Evolutionary conservation across 2,113 vertebrate species (phyloP), one percentile per base, ranked within the genome.

Genomic region (Speoplatyrhinus poulsoni): DNA sequence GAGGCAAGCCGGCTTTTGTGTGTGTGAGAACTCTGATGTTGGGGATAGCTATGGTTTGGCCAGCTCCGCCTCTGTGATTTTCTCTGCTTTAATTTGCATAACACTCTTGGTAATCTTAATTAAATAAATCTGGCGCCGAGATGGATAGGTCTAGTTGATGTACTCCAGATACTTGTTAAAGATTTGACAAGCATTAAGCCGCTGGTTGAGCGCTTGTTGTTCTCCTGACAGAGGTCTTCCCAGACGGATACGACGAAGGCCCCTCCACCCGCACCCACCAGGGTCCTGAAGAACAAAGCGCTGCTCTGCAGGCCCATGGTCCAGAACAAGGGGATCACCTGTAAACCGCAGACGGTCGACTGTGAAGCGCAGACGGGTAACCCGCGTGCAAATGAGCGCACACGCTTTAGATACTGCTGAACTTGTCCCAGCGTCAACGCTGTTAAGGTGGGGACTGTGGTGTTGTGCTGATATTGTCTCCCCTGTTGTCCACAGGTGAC

Each of bases 281-380:
- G 94, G 65, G 88, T 95, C 65, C 92, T 99, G 47, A 99, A 99
- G 91, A 99, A 99, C 90, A 99, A 99, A 83, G 95, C 98, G 2
- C 88, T 99, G 48, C 83, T 99, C 48, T 99, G 98, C 74, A 94
- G 95, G 57, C 98, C 97, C 2, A 93, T 99, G 85, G 96, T 95
- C 50, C 95, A 97, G 85, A 98, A 96, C 76, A 99, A 98, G 90
- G 98, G 95, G 54, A 93, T 96, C 12, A 95, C 95, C 0, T 99
- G 98, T 85, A 96, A 93, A 87, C 94, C 95, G 61, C 95, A 97
- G 81, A 96, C 93, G 0, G 94, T 91, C 11, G 92, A 94, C 61
- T 94, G 92, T 47, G 93, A 95, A 76, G 93, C 93, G 59, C 98
- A 98, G 90, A 99, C 97, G 76, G 96, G 98, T 98, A 85, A 62